phyloP scores from a whole-genome alignment of 2,888 invertebrate genomes.

The Balanococcus diminutus region DNA sequence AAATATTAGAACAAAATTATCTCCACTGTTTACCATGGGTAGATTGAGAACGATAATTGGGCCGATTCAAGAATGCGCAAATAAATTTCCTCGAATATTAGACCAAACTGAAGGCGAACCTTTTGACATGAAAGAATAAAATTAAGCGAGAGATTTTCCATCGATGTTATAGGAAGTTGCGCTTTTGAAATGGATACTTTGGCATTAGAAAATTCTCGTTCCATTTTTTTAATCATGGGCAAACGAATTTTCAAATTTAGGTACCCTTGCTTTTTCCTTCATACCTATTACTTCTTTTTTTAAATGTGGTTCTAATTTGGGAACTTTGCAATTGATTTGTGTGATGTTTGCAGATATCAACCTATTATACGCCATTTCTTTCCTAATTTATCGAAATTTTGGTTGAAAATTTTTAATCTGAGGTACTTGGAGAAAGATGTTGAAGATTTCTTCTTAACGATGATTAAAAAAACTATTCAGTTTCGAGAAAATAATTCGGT shows the following conservation, averaged over 20 bases:
- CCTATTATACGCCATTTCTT: neutral
- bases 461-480: neutral
- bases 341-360: neutral
- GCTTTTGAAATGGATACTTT: neutral
- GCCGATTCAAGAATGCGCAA: neutral
- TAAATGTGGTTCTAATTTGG: too few species aligned
- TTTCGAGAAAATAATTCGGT: neutral
- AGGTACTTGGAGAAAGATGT: neutral
- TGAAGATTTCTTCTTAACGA: neutral
- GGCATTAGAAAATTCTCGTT: neutral
- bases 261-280: neutral
- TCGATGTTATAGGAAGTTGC: neutral
- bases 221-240: neutral
- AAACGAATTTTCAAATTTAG: neutral
- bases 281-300: too few species aligned
- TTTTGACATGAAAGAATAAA: neutral
- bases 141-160: neutral
- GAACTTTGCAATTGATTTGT: too few species aligned
- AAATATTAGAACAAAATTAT: neutral
- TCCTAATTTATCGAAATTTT: neutral
- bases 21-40: neutral
- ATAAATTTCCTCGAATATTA: neutral
- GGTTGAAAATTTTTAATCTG: neutral
- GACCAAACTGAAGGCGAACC: neutral
- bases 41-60: neutral